Base-by-base conservation (phyloP, 1,140 invertebrate species). In the Cotesia typhae region DNA sequence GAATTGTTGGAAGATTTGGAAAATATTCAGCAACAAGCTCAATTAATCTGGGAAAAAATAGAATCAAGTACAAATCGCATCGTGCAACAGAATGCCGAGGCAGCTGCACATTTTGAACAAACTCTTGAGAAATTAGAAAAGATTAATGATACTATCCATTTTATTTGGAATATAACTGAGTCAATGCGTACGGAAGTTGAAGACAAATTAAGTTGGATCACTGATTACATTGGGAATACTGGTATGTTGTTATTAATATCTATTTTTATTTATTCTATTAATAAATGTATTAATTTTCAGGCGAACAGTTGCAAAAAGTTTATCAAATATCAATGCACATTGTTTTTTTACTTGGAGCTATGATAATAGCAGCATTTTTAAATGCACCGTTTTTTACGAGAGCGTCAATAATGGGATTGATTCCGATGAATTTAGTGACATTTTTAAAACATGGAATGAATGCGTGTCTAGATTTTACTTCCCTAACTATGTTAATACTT, bases 121-220 rank as follows among this genome's bases (percentile, higher is more conserved):
- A 90, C 90, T 47, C 81, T 91, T 51, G 77, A 87, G n/a, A 91
- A 90, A 78, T 80, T 92, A 3, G 76, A 83, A n/a, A 88, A 89
- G 78, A 90, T 92, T 47, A 92, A 92, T 76, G 75, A 79, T 14
- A 91, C 90, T 0, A 88, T 92, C 41, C 81, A 88, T 63, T 88
- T 83, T 73, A 75, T 92, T 20, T 86, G 89, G 78, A 76, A 84
- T 67, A 74, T 91, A 4, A 86, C 91, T 9, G 83, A 86, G 14
- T 83, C 79, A 1, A 90, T 90, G 76, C 82, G 85, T 55, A 53
- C 75, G 37, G 86, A 88, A 71, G 75, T 92, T 59, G 89, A 91
- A 64, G 77, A 88, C 17, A 85, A 86, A 68, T 81, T 92, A 3
- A 81, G 82, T 17, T 92, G 91, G 91, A 84, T 92, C 69, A 85